Conservation (phyloP, 2,113 vertebrate genomes). For the Passerina amoena region DNA sequence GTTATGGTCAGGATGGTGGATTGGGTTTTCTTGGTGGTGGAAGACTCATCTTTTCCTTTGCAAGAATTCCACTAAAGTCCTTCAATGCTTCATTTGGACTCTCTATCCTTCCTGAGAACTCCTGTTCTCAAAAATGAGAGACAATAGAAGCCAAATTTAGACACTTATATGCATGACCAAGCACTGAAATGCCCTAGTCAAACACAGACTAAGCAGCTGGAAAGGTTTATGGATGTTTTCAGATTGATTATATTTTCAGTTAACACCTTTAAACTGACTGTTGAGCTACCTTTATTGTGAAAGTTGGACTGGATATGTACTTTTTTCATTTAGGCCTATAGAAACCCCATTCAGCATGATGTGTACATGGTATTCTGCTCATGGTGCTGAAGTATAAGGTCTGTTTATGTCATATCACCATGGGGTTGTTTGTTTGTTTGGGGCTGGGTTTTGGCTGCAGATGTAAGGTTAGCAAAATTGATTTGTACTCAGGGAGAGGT, state of each 20-base stretch:
- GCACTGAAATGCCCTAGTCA: neutral
- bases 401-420: neutral
- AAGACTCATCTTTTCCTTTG: neutral
- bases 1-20: neutral
- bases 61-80: neutral
- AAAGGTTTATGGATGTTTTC: neutral
- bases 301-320: neutral
- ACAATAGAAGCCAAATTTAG: neutral
- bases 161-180: neutral
- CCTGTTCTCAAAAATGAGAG: neutral
- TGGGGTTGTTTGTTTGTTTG: neutral
- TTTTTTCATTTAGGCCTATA: neutral
- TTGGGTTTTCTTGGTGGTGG: neutral
- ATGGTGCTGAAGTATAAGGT: neutral
- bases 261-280: neutral
- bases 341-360: neutral
- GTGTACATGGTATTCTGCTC: accelerated
- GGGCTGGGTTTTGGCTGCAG: neutral
- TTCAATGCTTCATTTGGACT: neutral
- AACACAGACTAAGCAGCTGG: neutral
- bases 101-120: neutral
- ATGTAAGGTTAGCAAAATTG: neutral
- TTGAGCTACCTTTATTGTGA: neutral
- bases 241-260: neutral
- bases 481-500: neutral